Percentiles rank a stretch among this genome's conserved stretches.
phyloP scores from a whole-genome alignment of 2,113 vertebrate species.

The Oncorhynchus gorbuscha region DNA sequence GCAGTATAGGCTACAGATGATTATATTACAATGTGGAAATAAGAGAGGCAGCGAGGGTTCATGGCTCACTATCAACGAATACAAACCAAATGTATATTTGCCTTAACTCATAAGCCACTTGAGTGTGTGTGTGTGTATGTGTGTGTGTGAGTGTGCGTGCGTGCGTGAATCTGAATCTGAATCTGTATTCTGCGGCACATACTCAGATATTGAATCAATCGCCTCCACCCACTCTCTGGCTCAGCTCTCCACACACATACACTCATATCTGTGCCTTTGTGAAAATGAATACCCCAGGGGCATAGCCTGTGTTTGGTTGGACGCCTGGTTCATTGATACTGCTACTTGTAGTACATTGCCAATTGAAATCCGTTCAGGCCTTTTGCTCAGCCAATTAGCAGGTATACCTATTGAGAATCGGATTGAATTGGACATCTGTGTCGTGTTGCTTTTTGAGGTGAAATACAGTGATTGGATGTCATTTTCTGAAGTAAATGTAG shows the following conservation, averaged over 20 bases:
- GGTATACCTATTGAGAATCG: constrained; percentile 42
- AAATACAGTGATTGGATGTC: constrained; percentile 2
- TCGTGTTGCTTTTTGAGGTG: neutral
- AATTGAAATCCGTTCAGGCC: constrained; percentile 55
- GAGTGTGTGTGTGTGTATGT: constrained; percentile 32
- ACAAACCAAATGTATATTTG: constrained; percentile 46
- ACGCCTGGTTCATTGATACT: constrained; percentile 51
- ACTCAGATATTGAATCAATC: constrained; percentile 60
- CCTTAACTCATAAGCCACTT: constrained; percentile 48
- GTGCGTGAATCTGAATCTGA: no score
- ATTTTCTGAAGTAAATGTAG: neutral
- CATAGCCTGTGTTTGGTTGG: constrained; percentile 24
- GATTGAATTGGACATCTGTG: neutral
- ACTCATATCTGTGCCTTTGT: constrained; percentile 38
- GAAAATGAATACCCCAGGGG: no score
- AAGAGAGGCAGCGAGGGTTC: neutral
- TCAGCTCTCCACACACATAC: constrained; percentile 44
- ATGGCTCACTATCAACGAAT: constrained; percentile 46
- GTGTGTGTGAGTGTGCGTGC: constrained; percentile 1
- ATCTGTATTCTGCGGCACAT: constrained; percentile 17
- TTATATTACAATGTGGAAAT: neutral
- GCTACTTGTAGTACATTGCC: constrained; percentile 40
- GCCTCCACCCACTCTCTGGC: constrained; percentile 49
- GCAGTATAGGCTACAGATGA: neutral
- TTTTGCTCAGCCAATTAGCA: constrained; percentile 53